Evolutionary conservation across 2,888 invertebrate genomes (phyloP), one percentile per base, ranked within the genome.

Genomic region (Philonicus albiceps): DNA sequence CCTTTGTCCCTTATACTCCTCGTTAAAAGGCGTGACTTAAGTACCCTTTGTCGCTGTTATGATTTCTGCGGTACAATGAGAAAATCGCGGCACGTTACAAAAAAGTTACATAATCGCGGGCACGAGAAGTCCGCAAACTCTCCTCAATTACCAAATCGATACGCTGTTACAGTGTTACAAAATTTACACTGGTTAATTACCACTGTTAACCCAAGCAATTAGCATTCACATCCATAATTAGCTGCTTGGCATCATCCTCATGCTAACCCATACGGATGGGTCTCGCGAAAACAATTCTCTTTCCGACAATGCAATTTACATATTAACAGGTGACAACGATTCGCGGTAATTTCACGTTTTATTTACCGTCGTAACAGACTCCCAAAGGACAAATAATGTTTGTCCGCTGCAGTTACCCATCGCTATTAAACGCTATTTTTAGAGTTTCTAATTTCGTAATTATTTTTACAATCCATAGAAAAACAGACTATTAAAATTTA

Each of bases 191-290:
- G 19, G 76, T 40, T 76, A 76, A 76, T 76, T 76, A 76, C 40
- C 37, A 22, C 40, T 19, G 76, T 76, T 76, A 76, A 40, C 22
- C 76, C 16, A 37, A 3, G 76, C 34, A 76, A 76, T 76, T 76
- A 76, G 76, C 40, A 76, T 76, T 76, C 76, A 76, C 76, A 3
- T 76, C 76, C 76, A 76, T 40, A 40, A 40, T 40, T 64, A 64
- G 40, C 43, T 8, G 37, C 19, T 76, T 40, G 40, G 76, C 37
- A 34, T 34, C 37, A 76, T 40, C 22, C 34, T 37, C 76, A 40
- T n/a, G 40, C 40, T 22, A 76, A 40, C n/a, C 40, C 76, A 40
- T 13, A 76, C 8, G 19, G 6, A 40, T 76, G 75, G 75, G 31
- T n/a, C 31, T n/a, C 34, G 76, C 64, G 19, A 76, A 75, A 31